Evolutionary conservation across 2,113 vertebrate species (phyloP).

Genomic region (Platysteira castanea): DNA sequence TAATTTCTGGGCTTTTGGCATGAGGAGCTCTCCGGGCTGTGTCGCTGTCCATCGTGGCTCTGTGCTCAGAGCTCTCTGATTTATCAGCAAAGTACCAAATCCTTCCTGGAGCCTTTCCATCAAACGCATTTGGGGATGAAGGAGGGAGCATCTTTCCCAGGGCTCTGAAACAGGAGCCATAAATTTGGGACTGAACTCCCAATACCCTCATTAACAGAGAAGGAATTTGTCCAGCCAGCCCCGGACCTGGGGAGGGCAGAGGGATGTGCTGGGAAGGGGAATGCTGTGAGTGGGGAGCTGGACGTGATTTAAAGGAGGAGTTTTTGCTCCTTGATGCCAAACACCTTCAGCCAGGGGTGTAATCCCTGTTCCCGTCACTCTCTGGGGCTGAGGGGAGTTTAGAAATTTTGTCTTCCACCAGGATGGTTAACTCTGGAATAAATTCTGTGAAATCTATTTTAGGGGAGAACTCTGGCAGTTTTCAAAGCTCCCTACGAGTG

Average conservation of each 20-base stretch:
- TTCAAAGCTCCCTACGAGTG: neutral
- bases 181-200: neutral
- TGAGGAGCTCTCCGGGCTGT: neutral
- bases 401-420: neutral
- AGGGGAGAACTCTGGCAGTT: neutral
- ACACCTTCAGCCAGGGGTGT: neutral
- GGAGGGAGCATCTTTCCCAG: neutral
- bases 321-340: neutral
- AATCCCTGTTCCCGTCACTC: neutral
- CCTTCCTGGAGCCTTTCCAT: conserved; percentile 52
- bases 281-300: neutral
- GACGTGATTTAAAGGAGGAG: neutral
- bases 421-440: neutral
- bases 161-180: neutral
- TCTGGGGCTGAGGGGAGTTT: neutral
- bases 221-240: neutral
- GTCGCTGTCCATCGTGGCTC: neutral
- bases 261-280: neutral
- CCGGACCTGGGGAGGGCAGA: neutral
- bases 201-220: neutral
- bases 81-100: neutral
- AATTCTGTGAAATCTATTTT: neutral
- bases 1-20: neutral
- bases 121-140: conserved; percentile 52
- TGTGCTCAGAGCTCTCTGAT: neutral